Evolutionary conservation across 2,888 invertebrate species (phyloP), one percentile per base, ranked within the genome.

Genomic region (Lagria hirta): DNA sequence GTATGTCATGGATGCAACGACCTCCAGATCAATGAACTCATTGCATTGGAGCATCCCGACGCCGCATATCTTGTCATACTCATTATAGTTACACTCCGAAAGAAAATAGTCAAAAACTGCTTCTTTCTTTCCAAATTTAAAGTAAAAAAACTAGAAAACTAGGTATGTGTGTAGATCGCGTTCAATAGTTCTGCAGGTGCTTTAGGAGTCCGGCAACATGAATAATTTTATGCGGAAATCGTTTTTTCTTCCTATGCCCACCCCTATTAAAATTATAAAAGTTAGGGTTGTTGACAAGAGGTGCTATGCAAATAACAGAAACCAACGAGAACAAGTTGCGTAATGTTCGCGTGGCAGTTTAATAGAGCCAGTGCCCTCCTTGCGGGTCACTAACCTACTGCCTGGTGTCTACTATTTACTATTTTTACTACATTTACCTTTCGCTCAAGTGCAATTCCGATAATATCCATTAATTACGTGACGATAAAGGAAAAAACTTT

Each of bases 341-440:
- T 47, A 47, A 47, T 47, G 36, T 43, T 37, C 47, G 47, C 47
- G 47, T 47, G 47, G 47, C 43, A 47, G 43, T 47, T 47, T 42
- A 37, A 34, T 54, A 64, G 64, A 64, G 67, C 66, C 66, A 65
- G 64, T 67, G 67, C 61, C 66, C 67, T 54, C 62, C 61, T 66
- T 66, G 61, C 62, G 52, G 66, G 66, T 67, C 67, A 64, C 54
- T 66, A 63, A 68, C 68, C 68, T 55, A 47, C 43, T 47, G 46
- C 42, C 36, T 41, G 40, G 11, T 14, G n/a, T 18, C 14, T 26
- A 41, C 35, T 35, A 35, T 41, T 46, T 41, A 29, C 35, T 30
- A 30, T 28, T 43, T 32, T 21, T 20, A 23, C 22, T 17, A 30
- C 13, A n/a, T 8, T 14, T 16, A 27, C 41, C 41, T 41, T 33